Percentiles rank a stretch among this genome's conserved stretches.
Conservation (phyloP, 1,140 invertebrate species). For the Aphidius ervi region DNA sequence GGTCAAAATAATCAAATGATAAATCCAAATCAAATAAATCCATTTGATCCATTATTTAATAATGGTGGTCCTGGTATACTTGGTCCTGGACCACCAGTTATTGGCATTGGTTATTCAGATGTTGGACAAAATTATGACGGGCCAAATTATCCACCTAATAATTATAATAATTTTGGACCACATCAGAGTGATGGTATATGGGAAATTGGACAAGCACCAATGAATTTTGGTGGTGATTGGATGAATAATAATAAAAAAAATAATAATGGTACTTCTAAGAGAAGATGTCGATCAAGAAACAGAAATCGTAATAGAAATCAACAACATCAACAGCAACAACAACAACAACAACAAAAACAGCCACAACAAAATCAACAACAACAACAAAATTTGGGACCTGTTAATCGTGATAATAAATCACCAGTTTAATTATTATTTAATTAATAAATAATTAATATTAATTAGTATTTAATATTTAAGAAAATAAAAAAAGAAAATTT, state of each 20-base stretch:
- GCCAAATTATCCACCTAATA: slow-evolving; percentile 29
- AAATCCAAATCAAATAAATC: slow-evolving; percentile 35
- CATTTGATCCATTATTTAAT: slow-evolving; percentile 41
- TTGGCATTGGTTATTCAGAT: slow-evolving; percentile 35
- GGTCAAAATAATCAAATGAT: slow-evolving; percentile 35
- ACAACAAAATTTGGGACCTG: slow-evolving; percentile 23
- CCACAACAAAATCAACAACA: no score
- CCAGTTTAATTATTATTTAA: slow-evolving; percentile 9
- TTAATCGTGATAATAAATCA: slow-evolving; percentile 22
- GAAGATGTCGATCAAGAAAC: slow-evolving; percentile 36
- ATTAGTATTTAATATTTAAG: no score
- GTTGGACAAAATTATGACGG: slow-evolving; percentile 36
- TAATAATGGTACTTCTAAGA: slow-evolving; percentile 37
- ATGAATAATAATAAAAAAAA: slow-evolving; percentile 27
- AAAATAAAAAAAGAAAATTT: no score
- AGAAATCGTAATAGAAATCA: slow-evolving; percentile 31
- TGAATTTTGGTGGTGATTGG: slow-evolving; percentile 29
- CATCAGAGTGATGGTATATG: slow-evolving; percentile 38
- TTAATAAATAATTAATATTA: not conserved
- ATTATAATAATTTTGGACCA: slow-evolving; percentile 38
- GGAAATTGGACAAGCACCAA: slow-evolving; percentile 32
- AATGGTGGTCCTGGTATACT: slow-evolving; percentile 46
- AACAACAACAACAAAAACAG: slow-evolving; percentile 29
- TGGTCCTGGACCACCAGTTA: slow-evolving; percentile 38
- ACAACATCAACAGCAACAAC: slow-evolving; percentile 30